A percentile compares a stretch with the other conserved stretches of the same genome.
These are phyloP conservation scores for Mugil cephalus DNA, from an alignment of 2,113 vertebrate genomes.

Conservation along the genomic window DNA sequence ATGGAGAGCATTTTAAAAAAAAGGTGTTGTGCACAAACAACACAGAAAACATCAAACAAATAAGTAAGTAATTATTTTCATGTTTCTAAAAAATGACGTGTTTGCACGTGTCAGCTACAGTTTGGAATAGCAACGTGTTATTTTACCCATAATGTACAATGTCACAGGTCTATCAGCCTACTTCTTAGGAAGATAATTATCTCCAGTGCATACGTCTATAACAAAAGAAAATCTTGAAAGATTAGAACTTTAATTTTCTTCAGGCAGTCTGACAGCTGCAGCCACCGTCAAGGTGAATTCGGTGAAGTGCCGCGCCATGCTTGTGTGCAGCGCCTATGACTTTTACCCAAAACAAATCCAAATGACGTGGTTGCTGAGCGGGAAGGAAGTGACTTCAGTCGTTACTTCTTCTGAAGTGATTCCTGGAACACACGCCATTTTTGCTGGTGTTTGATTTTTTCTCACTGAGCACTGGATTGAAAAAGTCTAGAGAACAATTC, in stretches of 20 bases:
- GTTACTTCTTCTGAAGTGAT: conserved; percentile 6
- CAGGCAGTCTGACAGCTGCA: background rate
- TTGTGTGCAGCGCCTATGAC: conserved; percentile 47
- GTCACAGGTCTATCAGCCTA: no score
- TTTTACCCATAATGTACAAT: no score
- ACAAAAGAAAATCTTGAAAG: no score
- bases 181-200: no score
- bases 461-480: no score
- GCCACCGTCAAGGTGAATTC: conserved; percentile 32
- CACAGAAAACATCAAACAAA: accelerated
- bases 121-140: no score
- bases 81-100: background rate
- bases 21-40: background rate
- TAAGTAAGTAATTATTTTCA: conserved; percentile 4
- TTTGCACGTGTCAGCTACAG: no score
- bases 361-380: conserved; percentile 31
- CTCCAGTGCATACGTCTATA: no score
- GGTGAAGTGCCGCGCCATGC: background rate
- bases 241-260: background rate
- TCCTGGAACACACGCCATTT: conserved; percentile 4
- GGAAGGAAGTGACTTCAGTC: conserved; percentile 1
- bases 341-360: conserved; percentile 45
- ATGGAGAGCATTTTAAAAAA: background rate
- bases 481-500: no score
- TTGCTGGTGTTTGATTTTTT: no score